Base-by-base conservation (phyloP, 1,140 invertebrate species). In the Saccostrea echinata region DNA sequence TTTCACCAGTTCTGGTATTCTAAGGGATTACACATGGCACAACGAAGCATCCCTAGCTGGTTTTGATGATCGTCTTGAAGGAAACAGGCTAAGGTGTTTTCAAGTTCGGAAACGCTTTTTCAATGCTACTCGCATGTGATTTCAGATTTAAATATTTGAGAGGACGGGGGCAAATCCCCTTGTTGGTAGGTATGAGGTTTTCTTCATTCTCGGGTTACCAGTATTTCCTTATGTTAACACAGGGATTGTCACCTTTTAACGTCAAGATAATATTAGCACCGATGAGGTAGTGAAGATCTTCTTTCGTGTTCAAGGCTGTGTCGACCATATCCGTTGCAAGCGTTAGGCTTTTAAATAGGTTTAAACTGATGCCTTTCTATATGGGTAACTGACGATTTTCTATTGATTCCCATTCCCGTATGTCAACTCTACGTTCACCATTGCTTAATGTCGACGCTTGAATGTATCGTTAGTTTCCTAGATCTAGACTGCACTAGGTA, bases 291-390 rank as follows among this genome's bases (percentile, higher is more conserved):
- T 80, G n/a, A 9, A 33, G 27, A 18, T 80, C 71, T 80, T 80
- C 27, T 80, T 80, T 61, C 57, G 11, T 61, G 57, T 8, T n/a
- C 16, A 61, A 61, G 57, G 57, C 35, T 43, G 18, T 61, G 57
- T 61, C 57, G 57, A 61, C 16, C 57, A 61, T 12, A 61, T 61
- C 57, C 3, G 57, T 61, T 4, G 57, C 11, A 13, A 61, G 57
- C 57, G 71, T 80, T 18, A 80, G 27, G 35, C 16, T 80, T 80
- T 80, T 80, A 43, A 80, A 80, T n/a, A 80, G 24, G 35, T n/a
- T 16, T 80, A 80, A 80, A 30, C 71, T 80, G 35, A 80, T 43
- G 16, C 71, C 71, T 80, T 80, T 80, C 35, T 80, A 24, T 13
- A n/a, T 80, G 8, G 71, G 27, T 12, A 80, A 30, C 71, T 30